These are phyloP conservation scores for Diabrotica balteata DNA, from an alignment of 2,888 invertebrate genomes.

Conservation along the genomic window DNA sequence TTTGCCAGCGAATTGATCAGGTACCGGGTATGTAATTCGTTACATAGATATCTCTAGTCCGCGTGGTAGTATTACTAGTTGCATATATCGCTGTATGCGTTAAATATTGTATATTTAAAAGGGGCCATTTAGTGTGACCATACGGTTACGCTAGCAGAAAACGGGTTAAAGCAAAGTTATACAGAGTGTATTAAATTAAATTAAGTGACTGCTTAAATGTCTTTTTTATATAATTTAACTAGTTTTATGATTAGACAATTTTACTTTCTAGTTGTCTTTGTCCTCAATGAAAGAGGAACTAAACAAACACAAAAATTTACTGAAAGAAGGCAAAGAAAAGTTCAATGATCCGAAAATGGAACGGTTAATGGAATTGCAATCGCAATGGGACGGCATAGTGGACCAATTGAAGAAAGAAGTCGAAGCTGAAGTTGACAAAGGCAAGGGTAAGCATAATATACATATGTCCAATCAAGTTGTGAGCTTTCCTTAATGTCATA, in stretches of 20 bases:
- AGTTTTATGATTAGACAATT: not conserved
- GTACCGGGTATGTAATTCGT: no score
- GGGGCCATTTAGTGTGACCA: no score
- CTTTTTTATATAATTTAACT: not conserved
- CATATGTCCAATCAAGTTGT: not conserved
- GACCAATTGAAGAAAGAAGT: slow-evolving; percentile 63
- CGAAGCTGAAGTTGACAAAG: slow-evolving; percentile 61
- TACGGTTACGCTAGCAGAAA: no score
- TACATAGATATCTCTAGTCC: no score
- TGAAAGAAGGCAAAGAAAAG: slow-evolving; percentile 59
- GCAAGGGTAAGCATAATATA: slow-evolving; percentile 28
- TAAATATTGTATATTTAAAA: no score
- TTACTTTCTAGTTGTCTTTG: slow-evolving; percentile 53
- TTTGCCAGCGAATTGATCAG: no score
- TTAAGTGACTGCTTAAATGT: no score
- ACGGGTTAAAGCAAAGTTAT: no score
- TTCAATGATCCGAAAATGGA: slow-evolving; percentile 67
- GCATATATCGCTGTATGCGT: no score
- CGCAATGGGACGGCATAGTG: slow-evolving; percentile 64
- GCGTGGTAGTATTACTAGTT: no score
- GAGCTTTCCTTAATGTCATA: slow-evolving; percentile 2
- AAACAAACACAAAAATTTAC: slow-evolving; percentile 61
- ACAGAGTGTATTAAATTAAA: no score
- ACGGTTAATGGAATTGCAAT: slow-evolving; percentile 57
- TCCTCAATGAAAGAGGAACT: slow-evolving; percentile 67